Percentiles rank a stretch among this genome's conserved stretches.
phyloP scores from a whole-genome alignment of 2,888 invertebrate genomes.

The Tenthredo mesomela region DNA sequence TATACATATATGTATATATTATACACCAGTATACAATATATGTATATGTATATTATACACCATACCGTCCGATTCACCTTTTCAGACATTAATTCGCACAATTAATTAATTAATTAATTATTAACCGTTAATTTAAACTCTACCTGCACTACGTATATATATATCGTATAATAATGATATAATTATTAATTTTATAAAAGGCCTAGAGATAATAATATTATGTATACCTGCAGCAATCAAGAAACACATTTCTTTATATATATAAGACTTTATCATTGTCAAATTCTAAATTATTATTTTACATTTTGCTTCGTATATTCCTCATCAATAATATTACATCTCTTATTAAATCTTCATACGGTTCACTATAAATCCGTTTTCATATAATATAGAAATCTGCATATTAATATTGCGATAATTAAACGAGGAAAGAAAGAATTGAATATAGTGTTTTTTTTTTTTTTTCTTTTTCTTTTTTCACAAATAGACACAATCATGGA shows the following conservation, averaged over 20 bases:
- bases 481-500: background rate
- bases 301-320: background rate
- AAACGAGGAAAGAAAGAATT: background rate
- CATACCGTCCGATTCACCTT: background rate
- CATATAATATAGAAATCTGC: background rate
- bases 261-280: background rate
- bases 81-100: background rate
- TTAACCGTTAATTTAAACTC: background rate
- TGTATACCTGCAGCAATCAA: background rate
- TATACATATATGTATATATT: background rate
- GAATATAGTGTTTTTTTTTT: background rate
- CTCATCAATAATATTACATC: background rate
- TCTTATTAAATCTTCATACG: too few species aligned
- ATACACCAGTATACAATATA: background rate
- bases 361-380: too few species aligned
- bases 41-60: background rate
- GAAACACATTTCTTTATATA: background rate
- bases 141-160: background rate
- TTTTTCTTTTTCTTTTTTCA: too few species aligned
- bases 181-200: background rate
- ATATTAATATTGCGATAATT: background rate
- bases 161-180: background rate
- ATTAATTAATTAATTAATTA: background rate
- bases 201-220: background rate
- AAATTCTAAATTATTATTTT: background rate